Conservation (phyloP, 2,113 vertebrate genomes). For the Lophochroa leadbeateri region DNA sequence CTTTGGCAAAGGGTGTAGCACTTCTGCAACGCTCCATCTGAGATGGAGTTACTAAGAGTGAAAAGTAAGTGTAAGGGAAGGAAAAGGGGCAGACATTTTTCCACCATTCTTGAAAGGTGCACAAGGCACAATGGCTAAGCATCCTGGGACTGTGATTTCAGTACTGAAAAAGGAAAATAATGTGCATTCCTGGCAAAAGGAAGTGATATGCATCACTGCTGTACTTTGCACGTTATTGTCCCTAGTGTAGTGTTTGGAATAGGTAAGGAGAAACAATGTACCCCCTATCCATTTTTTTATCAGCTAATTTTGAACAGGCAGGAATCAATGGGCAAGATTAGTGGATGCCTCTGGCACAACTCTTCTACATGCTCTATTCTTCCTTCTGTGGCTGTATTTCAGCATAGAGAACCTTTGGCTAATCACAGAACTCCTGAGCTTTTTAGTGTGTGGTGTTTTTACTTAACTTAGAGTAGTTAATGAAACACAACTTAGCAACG, state of each 20-base stretch:
- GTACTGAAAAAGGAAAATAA: background rate
- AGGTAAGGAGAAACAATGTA: too few species aligned
- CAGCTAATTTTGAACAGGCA: background rate
- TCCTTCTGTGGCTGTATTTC: background rate
- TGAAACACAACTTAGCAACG: background rate
- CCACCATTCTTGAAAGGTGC: background rate
- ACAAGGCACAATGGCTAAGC: background rate
- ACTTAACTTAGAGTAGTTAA: background rate
- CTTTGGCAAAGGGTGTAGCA: background rate
- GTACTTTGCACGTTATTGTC: background rate
- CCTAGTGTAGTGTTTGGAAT: background rate
- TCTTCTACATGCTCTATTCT: background rate
- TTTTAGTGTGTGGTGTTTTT: background rate
- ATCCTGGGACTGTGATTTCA: background rate
- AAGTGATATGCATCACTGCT: fast-evolving
- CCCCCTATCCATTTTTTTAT: background rate
- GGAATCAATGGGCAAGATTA: background rate
- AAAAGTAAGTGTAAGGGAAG: background rate
- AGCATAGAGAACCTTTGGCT: background rate
- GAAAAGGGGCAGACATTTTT: background rate
- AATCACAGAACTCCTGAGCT: background rate
- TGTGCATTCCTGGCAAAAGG: fast-evolving
- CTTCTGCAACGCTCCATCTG: background rate
- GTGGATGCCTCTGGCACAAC: background rate
- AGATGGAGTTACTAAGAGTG: background rate